phyloP scores from a whole-genome alignment of 1,140 invertebrate species.

The Maconellicoccus hirsutus region DNA sequence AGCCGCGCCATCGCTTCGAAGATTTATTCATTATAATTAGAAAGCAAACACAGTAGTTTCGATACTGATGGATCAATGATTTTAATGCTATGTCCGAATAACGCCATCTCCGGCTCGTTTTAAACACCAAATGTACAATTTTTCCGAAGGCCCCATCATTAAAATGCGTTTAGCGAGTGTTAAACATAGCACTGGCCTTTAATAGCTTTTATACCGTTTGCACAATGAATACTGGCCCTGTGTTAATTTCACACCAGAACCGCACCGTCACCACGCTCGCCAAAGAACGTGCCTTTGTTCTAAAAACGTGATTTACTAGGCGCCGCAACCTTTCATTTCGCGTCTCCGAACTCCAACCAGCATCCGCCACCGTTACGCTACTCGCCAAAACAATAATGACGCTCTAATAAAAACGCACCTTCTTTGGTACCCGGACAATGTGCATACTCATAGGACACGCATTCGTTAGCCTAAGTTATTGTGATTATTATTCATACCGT shows the following conservation, averaged over 20 bases:
- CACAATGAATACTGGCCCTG: not conserved
- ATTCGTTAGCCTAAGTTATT: too few relatives aligned
- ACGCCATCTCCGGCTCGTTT: too few relatives aligned
- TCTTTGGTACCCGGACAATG: too few relatives aligned
- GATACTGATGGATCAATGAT: not conserved
- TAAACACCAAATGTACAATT: too few relatives aligned
- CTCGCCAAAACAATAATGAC: too few relatives aligned
- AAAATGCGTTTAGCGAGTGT: not conserved
- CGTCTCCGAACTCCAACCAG: not conserved
- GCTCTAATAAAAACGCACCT: too few relatives aligned
- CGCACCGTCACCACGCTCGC: not conserved
- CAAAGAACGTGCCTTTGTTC: not conserved
- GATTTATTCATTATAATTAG: not conserved
- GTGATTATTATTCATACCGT: too few relatives aligned
- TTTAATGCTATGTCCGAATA: too few relatives aligned
- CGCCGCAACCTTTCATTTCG: not conserved
- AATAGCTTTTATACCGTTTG: not conserved
- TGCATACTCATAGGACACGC: too few relatives aligned
- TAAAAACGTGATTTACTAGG: constrained; percentile 3
- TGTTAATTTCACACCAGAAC: too few relatives aligned
- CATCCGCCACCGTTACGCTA: not conserved
- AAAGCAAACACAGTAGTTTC: not conserved
- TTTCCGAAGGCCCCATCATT: not conserved
- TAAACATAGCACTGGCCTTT: not conserved
- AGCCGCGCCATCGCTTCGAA: not conserved